Conservation (phyloP, 64 coral and sea anemone species). For the Montipora efflorescens region DNA sequence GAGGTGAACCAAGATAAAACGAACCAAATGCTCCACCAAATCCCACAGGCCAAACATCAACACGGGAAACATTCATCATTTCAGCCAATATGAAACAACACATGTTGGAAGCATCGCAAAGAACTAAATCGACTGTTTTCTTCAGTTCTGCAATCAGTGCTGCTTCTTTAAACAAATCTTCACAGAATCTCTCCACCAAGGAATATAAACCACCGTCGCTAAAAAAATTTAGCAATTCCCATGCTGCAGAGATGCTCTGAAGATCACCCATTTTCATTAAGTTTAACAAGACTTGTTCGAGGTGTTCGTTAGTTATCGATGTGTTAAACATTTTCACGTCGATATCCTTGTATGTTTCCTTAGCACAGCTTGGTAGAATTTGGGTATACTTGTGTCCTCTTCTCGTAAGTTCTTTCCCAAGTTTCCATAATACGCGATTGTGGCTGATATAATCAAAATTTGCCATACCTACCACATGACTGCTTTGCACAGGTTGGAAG, state of each 20-base stretch:
- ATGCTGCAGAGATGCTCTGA: no score
- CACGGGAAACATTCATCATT: slow-evolving; percentile 47
- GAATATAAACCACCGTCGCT: slow-evolving; percentile 5
- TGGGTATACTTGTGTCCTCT: slow-evolving; percentile 40
- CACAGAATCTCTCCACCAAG: slow-evolving; percentile 46
- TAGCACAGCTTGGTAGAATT: slow-evolving; percentile 19
- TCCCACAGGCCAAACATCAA: slow-evolving; percentile 25
- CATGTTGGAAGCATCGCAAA: slow-evolving; percentile 31
- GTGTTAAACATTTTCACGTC: slow-evolving; percentile 69
- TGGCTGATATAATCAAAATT: slow-evolving; percentile 21
- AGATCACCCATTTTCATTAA: slow-evolving; percentile 36
- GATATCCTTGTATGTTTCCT: slow-evolving; percentile 55
- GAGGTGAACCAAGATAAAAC: slow-evolving; percentile 6
- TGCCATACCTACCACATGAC: no score
- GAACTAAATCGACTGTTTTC: slow-evolving; percentile 53
- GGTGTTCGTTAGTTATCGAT: slow-evolving; percentile 52
- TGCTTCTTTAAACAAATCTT: slow-evolving; percentile 45
- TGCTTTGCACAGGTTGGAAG: no score
- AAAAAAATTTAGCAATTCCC: background rate
- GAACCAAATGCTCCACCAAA: background rate
- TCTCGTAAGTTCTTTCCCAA: slow-evolving; percentile 26
- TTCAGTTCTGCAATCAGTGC: slow-evolving; percentile 30
- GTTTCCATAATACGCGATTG: slow-evolving; percentile 56
- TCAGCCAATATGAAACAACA: slow-evolving; percentile 65
- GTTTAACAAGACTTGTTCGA: slow-evolving; percentile 2